A percentile compares a stretch with the other conserved stretches of the same genome.
Conservation (phyloP, 2,113 vertebrate genomes). For the Xyrauchen texanus region DNA sequence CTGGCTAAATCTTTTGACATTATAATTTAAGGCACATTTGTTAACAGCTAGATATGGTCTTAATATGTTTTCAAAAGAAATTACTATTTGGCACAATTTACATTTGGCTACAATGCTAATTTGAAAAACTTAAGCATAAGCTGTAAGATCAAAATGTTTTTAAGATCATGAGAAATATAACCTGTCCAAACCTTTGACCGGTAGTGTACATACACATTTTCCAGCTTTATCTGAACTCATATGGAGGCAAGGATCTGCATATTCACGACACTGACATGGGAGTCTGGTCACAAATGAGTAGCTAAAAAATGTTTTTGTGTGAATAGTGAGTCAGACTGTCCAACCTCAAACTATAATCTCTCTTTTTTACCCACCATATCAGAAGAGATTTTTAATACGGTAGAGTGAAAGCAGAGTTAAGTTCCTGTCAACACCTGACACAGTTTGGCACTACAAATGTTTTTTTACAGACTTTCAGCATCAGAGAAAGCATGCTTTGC, state of each 20-base stretch:
- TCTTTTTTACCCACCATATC: neutral
- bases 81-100: no score
- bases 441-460: neutral
- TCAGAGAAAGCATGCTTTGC: neutral
- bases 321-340: constrained; percentile 12
- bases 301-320: neutral
- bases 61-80: no score
- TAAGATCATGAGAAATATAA: no score
- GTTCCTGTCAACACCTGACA: constrained; percentile 16
- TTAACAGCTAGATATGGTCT: no score
- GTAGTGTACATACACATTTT: neutral
- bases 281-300: constrained; percentile 18
- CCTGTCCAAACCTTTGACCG: no score
- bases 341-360: neutral
- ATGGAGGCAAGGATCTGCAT: neutral
- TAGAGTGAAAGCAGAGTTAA: neutral
- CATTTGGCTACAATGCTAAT: no score
- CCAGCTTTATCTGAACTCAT: neutral
- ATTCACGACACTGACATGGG: neutral
- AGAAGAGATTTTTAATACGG: neutral
- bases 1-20: no score
- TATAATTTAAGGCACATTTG: no score
- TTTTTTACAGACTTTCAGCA: neutral
- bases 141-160: no score
- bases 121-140: no score